Evolutionary conservation across 1,140 invertebrate species (phyloP), one percentile per base, ranked within the genome.

Genomic region (Trachelipus rathkii): DNA sequence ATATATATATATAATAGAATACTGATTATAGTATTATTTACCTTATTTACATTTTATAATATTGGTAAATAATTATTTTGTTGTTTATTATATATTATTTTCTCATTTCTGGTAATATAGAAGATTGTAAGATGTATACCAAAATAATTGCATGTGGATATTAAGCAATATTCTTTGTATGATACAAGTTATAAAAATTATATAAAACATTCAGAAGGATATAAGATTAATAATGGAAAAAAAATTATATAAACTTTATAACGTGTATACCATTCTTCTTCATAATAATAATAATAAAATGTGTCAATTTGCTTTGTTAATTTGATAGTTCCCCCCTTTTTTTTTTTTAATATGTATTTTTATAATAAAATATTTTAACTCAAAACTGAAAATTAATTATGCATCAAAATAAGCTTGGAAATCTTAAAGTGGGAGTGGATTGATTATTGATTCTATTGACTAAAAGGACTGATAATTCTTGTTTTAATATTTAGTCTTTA

Each of bases 1-100:
- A 60, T 60, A 60, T 60, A 60, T 60, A 60, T 60, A 60, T 60
- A 60, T 60, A 60, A 60, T 60, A 60, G 11, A 60, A 60, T 60
- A 60, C 19, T 19, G 1, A 13, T 60, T 60, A 60, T 19, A 60
- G 50, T 15, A 19, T 33, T 33, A 33, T 33, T 33, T 33, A 33
- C 33, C 33, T 33, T 33, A 33, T 33, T 33, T 33, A 33, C 6
- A 33, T 33, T 33, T 33, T 33, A 33, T 33, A 33, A 33, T 33
- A 33, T 33, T 33, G 33, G 33, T 33, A 33, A 33, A 33, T 33
- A 33, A 33, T n/a, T n/a, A n/a, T 33, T 33, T 33, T 33, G 33
- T 33, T 33, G 33, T 33, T 33, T 33, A 33, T 33, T 33, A 3
- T 1, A 33, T 33, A 33, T 33, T 33, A 33, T 33, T 33, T 33